A percentile compares a stretch with the other conserved stretches of the same genome.
These are phyloP conservation scores for Nematolebias whitei DNA, from an alignment of 2,113 vertebrate species.

Conservation along the genomic window DNA sequence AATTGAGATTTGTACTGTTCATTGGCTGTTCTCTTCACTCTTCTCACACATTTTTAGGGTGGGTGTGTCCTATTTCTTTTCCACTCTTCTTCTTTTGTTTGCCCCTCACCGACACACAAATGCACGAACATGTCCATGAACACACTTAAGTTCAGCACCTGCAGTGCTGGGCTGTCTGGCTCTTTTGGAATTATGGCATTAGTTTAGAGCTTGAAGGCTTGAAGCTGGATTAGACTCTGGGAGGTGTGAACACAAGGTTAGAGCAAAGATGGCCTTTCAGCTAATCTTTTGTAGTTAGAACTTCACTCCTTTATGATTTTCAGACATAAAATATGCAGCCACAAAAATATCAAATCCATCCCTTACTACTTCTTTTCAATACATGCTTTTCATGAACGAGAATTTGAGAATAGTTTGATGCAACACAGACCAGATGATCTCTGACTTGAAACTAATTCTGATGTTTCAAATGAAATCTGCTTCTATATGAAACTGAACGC, in stretches of 20 bases:
- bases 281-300: slow-evolving; percentile 30
- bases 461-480: no score
- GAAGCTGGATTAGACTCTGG: slow-evolving; percentile 63
- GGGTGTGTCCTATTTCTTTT: slow-evolving; percentile 51
- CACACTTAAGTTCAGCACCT: slow-evolving; percentile 60
- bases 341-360: neutral
- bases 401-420: neutral
- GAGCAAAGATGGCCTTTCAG: slow-evolving; percentile 49
- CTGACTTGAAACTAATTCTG: neutral
- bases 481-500: neutral
- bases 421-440: slow-evolving; percentile 7
- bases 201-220: slow-evolving; percentile 64
- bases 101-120: slow-evolving; percentile 3
- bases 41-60: slow-evolving; percentile 17
- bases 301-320: slow-evolving; percentile 13
- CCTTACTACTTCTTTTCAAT: neutral
- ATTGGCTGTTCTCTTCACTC: slow-evolving; percentile 32
- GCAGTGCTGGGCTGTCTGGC: slow-evolving; percentile 48
- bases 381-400: neutral
- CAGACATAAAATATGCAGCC: neutral
- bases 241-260: slow-evolving; percentile 75
- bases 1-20: slow-evolving; percentile 42
- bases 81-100: slow-evolving; percentile 22
- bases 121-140: slow-evolving; percentile 3
- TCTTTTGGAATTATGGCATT: slow-evolving; percentile 50